These are phyloP conservation scores for Cheilosia soror DNA, from an alignment of 2,888 invertebrate genomes.

Conservation along the genomic window DNA sequence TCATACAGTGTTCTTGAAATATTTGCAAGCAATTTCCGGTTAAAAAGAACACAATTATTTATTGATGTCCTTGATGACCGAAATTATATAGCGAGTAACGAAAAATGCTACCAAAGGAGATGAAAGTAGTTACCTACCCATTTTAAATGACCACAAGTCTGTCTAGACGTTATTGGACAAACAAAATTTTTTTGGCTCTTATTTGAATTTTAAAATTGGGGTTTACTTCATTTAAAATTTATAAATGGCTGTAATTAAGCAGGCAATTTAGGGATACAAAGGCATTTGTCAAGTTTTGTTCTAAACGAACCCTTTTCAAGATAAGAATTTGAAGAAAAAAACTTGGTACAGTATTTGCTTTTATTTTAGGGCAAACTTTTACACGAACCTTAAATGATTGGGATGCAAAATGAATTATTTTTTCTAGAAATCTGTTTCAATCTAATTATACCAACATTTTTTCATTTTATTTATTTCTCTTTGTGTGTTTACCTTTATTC, in stretches of 20 bases:
- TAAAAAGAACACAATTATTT: too few relatives aligned
- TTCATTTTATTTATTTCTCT: too few relatives aligned
- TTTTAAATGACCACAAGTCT: constrained; percentile 8
- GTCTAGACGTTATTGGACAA: constrained; percentile 30
- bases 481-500: too few relatives aligned
- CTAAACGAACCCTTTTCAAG: neutral
- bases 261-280: neutral
- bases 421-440: too few relatives aligned
- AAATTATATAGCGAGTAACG: too few relatives aligned
- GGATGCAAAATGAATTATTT: too few relatives aligned
- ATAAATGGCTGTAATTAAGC: constrained; percentile 17
- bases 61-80: neutral
- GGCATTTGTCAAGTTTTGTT: neutral
- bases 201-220: constrained; percentile 27
- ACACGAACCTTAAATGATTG: too few relatives aligned
- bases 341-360: too few relatives aligned
- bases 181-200: constrained; percentile 8
- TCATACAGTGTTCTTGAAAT: too few relatives aligned
- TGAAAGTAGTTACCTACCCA: neutral
- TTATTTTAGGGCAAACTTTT: too few relatives aligned
- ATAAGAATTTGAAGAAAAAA: neutral
- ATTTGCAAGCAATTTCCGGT: too few relatives aligned
- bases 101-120: neutral
- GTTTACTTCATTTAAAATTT: constrained; percentile 6
- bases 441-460: too few relatives aligned